phyloP scores from a whole-genome alignment of 2,113 vertebrate genomes.

The Ictalurus furcatus region DNA sequence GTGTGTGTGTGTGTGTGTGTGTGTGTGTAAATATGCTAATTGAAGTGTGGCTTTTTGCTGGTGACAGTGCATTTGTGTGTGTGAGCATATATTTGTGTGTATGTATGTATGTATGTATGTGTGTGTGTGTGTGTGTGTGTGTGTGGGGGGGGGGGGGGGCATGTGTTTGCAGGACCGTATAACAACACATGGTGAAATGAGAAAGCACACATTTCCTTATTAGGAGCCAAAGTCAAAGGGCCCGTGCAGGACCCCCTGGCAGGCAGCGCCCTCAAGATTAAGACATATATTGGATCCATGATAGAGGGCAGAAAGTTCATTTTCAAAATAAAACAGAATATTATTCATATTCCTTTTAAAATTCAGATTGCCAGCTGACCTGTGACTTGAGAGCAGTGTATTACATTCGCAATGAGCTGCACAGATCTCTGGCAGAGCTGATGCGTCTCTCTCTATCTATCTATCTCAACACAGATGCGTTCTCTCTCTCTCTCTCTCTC shows the following conservation, averaged over 20 bases:
- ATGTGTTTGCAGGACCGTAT: conserved; percentile 83
- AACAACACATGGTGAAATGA: conserved; percentile 84
- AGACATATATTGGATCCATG: conserved; percentile 99
- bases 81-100: background rate
- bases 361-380: conserved; percentile 99
- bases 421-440: conserved; percentile 75
- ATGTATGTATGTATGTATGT: background rate
- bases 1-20: conserved; percentile 4
- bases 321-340: conserved; percentile 99
- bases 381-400: conserved; percentile 98
- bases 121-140: conserved; percentile 44
- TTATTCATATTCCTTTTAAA: conserved; percentile 99
- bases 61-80: conserved; percentile 17
- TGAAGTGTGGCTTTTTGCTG: background rate
- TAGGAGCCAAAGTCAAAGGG: conserved; percentile 98
- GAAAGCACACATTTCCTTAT: conserved; percentile 99
- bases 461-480: conserved; percentile 4
- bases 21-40: conserved; percentile 31
- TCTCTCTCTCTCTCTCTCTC: conserved; percentile 34
- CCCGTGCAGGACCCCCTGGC: conserved; percentile 90
- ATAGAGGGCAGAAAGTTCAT: conserved; percentile 99
- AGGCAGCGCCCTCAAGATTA: conserved; percentile 99
- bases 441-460: conserved; percentile 73
- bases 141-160: conserved; percentile 70
- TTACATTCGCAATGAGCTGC: conserved; percentile 99